Percentiles rank a stretch among this genome's conserved stretches.
Conservation (phyloP, 2,797 vertebrate species). For the Chiloscyllium punctatum region DNA sequence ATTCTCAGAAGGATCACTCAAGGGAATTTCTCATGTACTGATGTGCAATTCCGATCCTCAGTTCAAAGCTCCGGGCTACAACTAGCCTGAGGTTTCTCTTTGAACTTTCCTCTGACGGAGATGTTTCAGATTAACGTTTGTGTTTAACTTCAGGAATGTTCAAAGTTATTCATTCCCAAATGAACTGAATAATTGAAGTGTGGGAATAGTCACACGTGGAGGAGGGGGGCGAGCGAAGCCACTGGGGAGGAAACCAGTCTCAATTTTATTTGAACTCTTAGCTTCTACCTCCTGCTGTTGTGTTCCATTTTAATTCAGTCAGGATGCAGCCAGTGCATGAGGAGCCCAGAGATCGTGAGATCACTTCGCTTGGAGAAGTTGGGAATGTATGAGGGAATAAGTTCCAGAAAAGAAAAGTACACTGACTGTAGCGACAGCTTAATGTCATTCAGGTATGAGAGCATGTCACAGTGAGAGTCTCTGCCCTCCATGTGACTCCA, state of each 20-base stretch:
- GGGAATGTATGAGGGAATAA: not conserved
- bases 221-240: not conserved
- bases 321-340: not conserved
- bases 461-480: not conserved
- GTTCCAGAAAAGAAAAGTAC: not conserved
- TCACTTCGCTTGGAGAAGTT: not conserved
- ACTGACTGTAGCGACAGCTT: not conserved
- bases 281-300: not conserved
- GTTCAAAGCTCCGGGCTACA: not conserved
- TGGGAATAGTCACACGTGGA: not conserved
- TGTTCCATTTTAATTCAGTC: not conserved
- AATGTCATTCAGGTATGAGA: not conserved
- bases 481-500: not conserved
- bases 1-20: not conserved
- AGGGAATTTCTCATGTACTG: not conserved
- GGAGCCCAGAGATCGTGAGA: not conserved
- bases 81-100: not conserved
- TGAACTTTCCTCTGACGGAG: not conserved
- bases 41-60: not conserved
- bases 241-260: not conserved
- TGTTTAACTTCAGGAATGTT: not conserved
- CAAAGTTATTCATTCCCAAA: not conserved
- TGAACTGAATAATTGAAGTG: not conserved
- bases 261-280: not conserved
- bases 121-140: not conserved